Evolutionary conservation across 1,140 invertebrate genomes (phyloP), one percentile per base, ranked within the genome.

Genomic region (Zaprionus ghesquierei): DNA sequence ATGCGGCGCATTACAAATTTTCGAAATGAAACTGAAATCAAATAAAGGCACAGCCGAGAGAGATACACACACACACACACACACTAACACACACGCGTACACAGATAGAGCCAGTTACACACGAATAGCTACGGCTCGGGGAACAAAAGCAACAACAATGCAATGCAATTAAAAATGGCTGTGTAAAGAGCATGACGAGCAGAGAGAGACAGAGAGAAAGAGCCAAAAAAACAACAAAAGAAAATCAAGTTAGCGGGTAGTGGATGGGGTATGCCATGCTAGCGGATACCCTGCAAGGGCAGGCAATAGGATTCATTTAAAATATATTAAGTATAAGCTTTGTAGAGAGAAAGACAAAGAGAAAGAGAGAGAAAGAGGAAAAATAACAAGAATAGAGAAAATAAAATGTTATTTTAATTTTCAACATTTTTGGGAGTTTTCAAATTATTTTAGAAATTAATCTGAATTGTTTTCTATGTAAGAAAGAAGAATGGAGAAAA

Each of bases 1-100:
- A 87, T 82, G 84, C 69, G 59, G 73, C 73, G 84, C 79, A 87
- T 87, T 87, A 84, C 84, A 89, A 87, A 87, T 89, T 89, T 84
- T 80, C 75, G 69, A 89, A 87, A 89, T 80, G 84, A 87, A 87
- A 87, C 79, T 87, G 84, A 87, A 87, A 87, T 87, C 84, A 87
- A 89, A 87, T 89, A 89, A 87, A 84, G 80, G 72, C 18, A 89
- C 77, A 74, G 51, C 38, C 59, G 22, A 44, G 27, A 33, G 59
- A 54, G 9, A 51, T n/a, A 70, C 31, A 58, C 51, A n/a, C 18
- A 20, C 12, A 44, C 38, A 41, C 10, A 53, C 18, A 23, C 3
- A 13, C 55, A 41, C 10, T n/a, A n/a, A 69, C 23, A 68, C 60
- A 75, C 58, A 64, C 15, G n/a, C 50, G 12, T 25, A 55, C 33